These are phyloP conservation scores for Pangasianodon hypophthalmus DNA, from an alignment of 2,113 vertebrate species.

Conservation along the genomic window DNA sequence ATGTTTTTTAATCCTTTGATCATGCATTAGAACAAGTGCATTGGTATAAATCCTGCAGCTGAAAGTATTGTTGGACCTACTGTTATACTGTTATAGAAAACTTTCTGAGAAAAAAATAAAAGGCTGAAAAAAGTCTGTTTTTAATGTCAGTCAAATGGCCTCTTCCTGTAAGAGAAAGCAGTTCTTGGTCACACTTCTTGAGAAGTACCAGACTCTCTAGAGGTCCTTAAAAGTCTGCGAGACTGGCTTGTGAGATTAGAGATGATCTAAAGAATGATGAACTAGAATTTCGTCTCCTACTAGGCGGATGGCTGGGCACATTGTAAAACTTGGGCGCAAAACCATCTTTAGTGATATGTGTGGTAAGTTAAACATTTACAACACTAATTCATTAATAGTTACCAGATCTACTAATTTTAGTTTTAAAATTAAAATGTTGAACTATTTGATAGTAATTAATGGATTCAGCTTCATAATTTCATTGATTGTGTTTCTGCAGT, in stretches of 20 bases:
- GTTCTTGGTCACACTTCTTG: not conserved
- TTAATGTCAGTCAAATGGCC: not conserved
- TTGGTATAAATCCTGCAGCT: not conserved
- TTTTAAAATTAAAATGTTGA: not conserved
- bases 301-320: not conserved
- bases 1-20: too few relatives aligned
- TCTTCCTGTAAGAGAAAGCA: not conserved
- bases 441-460: not conserved
- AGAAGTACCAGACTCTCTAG: not conserved
- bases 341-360: not conserved
- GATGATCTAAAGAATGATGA: not conserved
- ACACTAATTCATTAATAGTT: not conserved
- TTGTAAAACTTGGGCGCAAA: not conserved
- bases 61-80: not conserved
- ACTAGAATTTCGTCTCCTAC: not conserved
- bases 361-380: not conserved
- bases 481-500: not conserved
- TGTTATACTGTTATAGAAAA: too few relatives aligned
- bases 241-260: not conserved
- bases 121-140: not conserved
- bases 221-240: not conserved
- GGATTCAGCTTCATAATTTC: not conserved
- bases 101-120: too few relatives aligned
- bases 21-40: not conserved
- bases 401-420: not conserved